Evolutionary conservation across 2,797 vertebrate species (phyloP), one percentile per base, ranked within the genome.

Genomic region (Knipowitschia caucasica): DNA sequence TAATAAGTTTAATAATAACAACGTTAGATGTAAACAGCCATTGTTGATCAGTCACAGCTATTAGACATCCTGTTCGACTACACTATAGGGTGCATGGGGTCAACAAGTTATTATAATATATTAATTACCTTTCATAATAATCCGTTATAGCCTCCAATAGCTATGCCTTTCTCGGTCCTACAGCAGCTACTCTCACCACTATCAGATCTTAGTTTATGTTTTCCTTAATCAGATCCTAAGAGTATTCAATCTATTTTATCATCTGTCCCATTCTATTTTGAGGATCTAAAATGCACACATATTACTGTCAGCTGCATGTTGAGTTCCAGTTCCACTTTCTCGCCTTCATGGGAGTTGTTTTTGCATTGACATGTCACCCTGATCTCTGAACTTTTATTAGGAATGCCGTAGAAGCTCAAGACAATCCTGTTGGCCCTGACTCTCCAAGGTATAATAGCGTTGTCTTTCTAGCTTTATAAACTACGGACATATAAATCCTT

Each of bases 331-430:
- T 8, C 66, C 35, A 45, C 71, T 45, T 6, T 73, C 39, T 40
- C 77, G 53, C 64, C 55, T 17, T 5, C 24, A 2, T 66, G 59
- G 59, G 20, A 59, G 23, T 33, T 14, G 24, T 56, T 73, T 49
- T 54, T 50, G 9, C 0, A 0, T 15, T 42, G 35, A 29, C 50
- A 54, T 59, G 63, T 72, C 34, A 71, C 62, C 1, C 7, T 61
- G n/a, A 80, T 59, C 67, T 83, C 27, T 73, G 45, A 71, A 59
- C 47, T 80, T 53, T 72, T 68, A 45, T 42, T 73, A 89, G 88
- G 50, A 70, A 76, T 45, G 54, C 36, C 15, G 4, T 25, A 20
- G 56, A 77, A 69, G 35, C 40, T 8, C 57, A 77, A 55, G 76
- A 77, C 56, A 25, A 52, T 39, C 45, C 64, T 2, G 80, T 73